These are phyloP conservation scores for Leptestheria dahalacensis DNA, from an alignment of 1,140 invertebrate species.

Conservation along the genomic window DNA sequence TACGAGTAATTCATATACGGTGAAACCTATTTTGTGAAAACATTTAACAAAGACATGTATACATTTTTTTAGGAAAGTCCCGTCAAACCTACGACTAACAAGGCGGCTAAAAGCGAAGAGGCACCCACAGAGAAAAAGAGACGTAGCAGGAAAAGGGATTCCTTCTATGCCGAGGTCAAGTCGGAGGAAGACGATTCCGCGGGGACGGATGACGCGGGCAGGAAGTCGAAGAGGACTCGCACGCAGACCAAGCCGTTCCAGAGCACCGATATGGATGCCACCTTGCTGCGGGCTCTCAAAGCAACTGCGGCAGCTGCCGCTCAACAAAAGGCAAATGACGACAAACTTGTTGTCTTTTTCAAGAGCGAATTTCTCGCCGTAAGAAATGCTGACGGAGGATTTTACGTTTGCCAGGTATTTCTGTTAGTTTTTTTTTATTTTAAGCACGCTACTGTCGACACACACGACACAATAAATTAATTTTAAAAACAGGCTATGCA, in stretches of 20 bases:
- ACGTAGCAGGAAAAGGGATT: not conserved
- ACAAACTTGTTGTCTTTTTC: slow-evolving; percentile 69
- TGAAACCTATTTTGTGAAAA: too few species aligned
- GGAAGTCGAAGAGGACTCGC: slow-evolving; percentile 35
- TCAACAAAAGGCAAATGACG: slow-evolving; percentile 43
- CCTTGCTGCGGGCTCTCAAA: slow-evolving; percentile 49
- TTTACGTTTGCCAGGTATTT: slow-evolving; percentile 63
- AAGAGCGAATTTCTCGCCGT: slow-evolving; percentile 81
- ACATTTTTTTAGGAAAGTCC: not conserved
- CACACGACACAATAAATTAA: not conserved
- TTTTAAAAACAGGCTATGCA: slow-evolving; percentile 42
- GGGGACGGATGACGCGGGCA: slow-evolving; percentile 15
- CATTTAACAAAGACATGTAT: not conserved
- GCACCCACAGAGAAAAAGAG: not conserved
- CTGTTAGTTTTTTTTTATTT: too few species aligned
- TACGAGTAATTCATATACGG: not conserved
- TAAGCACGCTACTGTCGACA: not conserved
- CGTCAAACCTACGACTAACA: not conserved
- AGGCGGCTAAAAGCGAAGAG: not conserved
- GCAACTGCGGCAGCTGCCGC: slow-evolving; percentile 31
- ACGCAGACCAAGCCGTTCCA: slow-evolving; percentile 62
- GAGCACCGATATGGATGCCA: slow-evolving; percentile 58
- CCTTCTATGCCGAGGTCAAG: not conserved
- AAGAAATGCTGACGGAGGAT: slow-evolving; percentile 68
- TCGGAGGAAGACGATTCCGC: not conserved